Conservation (phyloP, 1,140 invertebrate species). For the Helicoverpa zea region DNA sequence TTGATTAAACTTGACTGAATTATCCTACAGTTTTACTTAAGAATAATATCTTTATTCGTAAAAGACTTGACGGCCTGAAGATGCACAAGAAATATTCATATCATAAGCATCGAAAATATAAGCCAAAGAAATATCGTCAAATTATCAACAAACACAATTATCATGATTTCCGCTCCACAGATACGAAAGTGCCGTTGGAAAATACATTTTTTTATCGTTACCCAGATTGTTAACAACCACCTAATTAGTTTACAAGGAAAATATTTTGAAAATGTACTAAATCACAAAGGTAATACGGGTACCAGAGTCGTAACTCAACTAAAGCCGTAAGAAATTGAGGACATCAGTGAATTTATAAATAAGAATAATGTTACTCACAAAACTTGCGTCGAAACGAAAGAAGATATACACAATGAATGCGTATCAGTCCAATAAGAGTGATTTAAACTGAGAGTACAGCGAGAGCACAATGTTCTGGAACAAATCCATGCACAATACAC, state of each 20-base stretch:
- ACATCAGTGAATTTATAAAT: constrained; percentile 36
- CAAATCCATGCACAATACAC: constrained; percentile 23
- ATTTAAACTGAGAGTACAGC: neutral
- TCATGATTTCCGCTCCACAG: neutral
- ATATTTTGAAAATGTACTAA: constrained; percentile 44
- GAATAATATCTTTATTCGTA: too few relatives aligned
- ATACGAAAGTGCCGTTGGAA: constrained; percentile 6
- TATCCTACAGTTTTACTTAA: too few relatives aligned
- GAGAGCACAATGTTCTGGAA: constrained; percentile 25
- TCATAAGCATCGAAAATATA: too few relatives aligned
- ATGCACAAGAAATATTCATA: too few relatives aligned
- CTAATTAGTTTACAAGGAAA: constrained; percentile 38
- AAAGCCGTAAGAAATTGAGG: constrained; percentile 17
- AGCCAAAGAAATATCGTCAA: neutral
- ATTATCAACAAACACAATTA: neutral
- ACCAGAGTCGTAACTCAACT: constrained; percentile 29
- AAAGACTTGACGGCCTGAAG: too few relatives aligned
- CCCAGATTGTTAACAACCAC: constrained; percentile 20
- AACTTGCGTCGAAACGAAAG: neutral
- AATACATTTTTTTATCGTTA: constrained; percentile 16
- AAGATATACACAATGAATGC: neutral
- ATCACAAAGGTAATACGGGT: constrained; percentile 42
- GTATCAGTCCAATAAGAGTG: constrained; percentile 7
- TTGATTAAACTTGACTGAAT: neutral
- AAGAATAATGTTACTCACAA: constrained; percentile 19